Evolutionary conservation across 2,888 invertebrate genomes (phyloP).

Genomic region (Heliconius aoede): DNA sequence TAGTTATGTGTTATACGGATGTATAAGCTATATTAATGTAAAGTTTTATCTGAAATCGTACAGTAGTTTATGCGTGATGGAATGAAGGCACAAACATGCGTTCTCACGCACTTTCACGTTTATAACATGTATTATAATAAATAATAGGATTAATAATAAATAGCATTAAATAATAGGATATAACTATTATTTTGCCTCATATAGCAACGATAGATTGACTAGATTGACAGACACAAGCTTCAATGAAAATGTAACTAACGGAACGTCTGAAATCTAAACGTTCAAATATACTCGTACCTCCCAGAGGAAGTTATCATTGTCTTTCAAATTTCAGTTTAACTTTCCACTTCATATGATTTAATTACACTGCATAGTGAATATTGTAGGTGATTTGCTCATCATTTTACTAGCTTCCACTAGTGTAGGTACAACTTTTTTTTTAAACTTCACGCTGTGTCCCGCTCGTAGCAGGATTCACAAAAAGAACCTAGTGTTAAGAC

Average conservation of each 20-base stretch:
- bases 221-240: neutral
- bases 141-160: no score
- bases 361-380: constrained; percentile 28
- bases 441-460: neutral
- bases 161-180: no score
- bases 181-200: neutral
- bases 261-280: constrained; percentile 8
- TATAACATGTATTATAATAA: no score
- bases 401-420: neutral
- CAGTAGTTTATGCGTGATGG: no score
- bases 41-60: no score
- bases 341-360: constrained; percentile 33
- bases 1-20: no score
- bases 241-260: neutral
- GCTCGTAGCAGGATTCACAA: no score
- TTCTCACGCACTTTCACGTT: no score
- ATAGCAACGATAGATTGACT: neutral
- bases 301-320: constrained; percentile 29
- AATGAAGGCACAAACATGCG: no score
- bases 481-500: no score
- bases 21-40: no score
- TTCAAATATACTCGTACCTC: constrained; percentile 10
- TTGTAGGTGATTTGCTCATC: neutral
- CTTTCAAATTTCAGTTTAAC: constrained; percentile 33
- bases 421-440: neutral